These are phyloP conservation scores for Nilaparvata lugens DNA, from an alignment of 1,140 invertebrate species.

Conservation along the genomic window DNA sequence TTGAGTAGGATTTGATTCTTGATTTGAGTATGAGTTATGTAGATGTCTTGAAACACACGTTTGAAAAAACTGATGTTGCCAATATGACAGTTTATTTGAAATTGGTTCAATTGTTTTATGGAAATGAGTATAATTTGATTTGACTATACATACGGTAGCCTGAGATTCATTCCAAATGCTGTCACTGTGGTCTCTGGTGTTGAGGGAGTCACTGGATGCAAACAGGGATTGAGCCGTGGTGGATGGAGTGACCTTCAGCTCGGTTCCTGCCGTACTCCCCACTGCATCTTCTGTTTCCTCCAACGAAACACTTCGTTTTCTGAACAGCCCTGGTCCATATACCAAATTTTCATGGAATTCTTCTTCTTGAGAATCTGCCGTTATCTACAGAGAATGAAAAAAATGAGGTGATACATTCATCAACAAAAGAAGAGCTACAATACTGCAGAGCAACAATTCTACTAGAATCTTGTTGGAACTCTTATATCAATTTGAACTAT, in stretches of 20 bases:
- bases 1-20: too few species aligned
- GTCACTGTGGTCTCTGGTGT: conserved; percentile 64
- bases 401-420: too few species aligned
- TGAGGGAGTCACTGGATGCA: conserved; percentile 66
- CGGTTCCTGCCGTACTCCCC: conserved; percentile 6
- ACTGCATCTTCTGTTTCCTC: conserved; percentile 16
- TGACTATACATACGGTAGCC: conserved; percentile 44
- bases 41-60: too few species aligned
- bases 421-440: too few species aligned
- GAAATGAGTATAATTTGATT: too few species aligned
- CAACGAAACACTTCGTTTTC: conserved; percentile 26
- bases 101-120: too few species aligned
- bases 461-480: too few species aligned
- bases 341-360: conserved; percentile 71
- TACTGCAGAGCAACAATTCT: too few species aligned
- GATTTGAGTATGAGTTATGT: too few species aligned
- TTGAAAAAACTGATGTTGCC: too few species aligned
- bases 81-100: too few species aligned
- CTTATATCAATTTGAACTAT: too few species aligned
- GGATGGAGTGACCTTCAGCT: conserved; percentile 8
- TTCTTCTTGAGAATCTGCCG: conserved; percentile 34
- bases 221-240: conserved; percentile 48
- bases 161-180: conserved; percentile 81
- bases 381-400: conserved; percentile 11
- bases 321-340: conserved; percentile 51